Evolutionary conservation across 2,888 invertebrate species (phyloP), one percentile per base, ranked within the genome.

Genomic region (Apomyelois bistriatella): DNA sequence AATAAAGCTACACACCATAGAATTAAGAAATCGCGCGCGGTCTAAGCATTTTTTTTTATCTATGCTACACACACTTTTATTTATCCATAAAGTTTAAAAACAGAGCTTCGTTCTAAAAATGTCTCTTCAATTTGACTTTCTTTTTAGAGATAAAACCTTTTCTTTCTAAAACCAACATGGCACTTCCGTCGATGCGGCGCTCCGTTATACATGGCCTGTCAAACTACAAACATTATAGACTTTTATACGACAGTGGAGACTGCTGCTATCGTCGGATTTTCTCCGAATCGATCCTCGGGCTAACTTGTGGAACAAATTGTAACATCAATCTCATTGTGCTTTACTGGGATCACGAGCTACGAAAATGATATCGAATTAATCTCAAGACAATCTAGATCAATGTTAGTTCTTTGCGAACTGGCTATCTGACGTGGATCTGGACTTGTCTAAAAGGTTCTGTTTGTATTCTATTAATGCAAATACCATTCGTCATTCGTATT

Each of bases 271-370:
- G 36, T 15, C 35, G 52, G 43, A 52, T 52, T 50, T 43, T 43
- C 42, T 8, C 16, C 8, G 13, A 52, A 52, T 41, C 51, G 42
- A 57, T 56, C 48, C 57, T 46, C 47, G 47, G 40, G 53, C 49
- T 53, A 38, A 55, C 38, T 53, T 50, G 48, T 32, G 38, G 55
- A 35, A 57, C 52, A 57, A 57, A 57, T 57, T 57, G 59, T 48
- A 15, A 52, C 56, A 57, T 59, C 56, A 38, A 52, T 57, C 53
- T 55, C 47, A 7, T 16, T 17, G 32, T 53, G 48, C 53, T 53
- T 57, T 32, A 32, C 32, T 55, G 49, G 54, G 35, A 49, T 17
- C 49, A 28, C 28, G 28, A 28, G 42, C 15, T 9, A 40, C 9
- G 40, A 8, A 38, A 13, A 38, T 38, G 41, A 41, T 28, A n/a